Base-by-base conservation (phyloP, 2,888 invertebrate species). In the Lithosia quadra region DNA sequence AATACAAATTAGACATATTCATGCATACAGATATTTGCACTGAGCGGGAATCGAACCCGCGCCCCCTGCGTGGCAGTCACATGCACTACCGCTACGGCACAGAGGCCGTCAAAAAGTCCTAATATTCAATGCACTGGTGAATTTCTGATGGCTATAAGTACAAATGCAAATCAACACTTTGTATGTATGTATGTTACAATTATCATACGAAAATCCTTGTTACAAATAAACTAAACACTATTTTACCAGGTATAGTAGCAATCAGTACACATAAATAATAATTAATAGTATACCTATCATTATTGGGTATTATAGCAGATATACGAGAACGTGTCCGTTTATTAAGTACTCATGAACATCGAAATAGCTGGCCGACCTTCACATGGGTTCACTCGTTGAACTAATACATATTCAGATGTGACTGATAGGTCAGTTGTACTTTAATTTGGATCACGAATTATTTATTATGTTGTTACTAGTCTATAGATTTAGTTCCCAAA, bases 361-460 rank as follows among this genome's bases (percentile, higher is more conserved):
- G 5, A 18, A 36, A 34, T 33, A 33, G 56, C 55, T n/a, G 3
- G 13, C 11, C 33, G 22, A 58, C 65, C 65, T 65, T 59, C 58
- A 18, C 58, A 49, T 43, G n/a, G 39, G 39, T 28, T 64, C 58
- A 58, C 57, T 28, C 22, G 28, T 39, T 68, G 49, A 53, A 63
- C 60, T 62, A 60, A 61, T 56, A 13, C 24, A 64, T 64, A 60
- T 65, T 62, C 58, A 33, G 39, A 55, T 21, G 34, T 63, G 56
- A 58, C n/a, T 63, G 57, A 34, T 49, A 68, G 57, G 56, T 61
- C 62, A 56, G 49, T 34, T 28, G 13, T 53, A n/a, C 33, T 36
- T n/a, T 11, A 22, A 60, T 36, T 60, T 24, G 9, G 56, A 56
- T 15, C 24, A 56, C 24, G 55, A 56, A 56, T 22, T 22, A 15